Conservation (phyloP, 2,888 invertebrate genomes). For the Conus canariensis region DNA sequence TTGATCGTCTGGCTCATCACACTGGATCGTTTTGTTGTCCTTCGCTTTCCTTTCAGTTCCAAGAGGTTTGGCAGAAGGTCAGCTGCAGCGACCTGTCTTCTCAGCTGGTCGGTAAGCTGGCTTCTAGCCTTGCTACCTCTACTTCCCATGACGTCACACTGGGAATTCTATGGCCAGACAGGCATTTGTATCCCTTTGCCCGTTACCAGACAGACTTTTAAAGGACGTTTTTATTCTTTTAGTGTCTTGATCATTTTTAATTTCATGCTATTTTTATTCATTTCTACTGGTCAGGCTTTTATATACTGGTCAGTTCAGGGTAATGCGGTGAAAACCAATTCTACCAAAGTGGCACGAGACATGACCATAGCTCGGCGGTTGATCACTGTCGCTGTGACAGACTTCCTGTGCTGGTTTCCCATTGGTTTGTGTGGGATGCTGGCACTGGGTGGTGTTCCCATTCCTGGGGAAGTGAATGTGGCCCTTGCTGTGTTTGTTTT, state of each 20-base stretch:
- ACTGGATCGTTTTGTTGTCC: slow-evolving; percentile 14
- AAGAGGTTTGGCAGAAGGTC: neutral
- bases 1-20: neutral
- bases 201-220: neutral
- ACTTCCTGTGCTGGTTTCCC: slow-evolving; percentile 21
- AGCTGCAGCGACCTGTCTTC: slow-evolving; percentile 5
- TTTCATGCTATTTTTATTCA: neutral
- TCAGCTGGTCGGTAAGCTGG: neutral
- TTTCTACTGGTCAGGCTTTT: neutral
- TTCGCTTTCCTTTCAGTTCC: neutral
- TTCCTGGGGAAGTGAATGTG: slow-evolving; percentile 10
- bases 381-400: neutral
- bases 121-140: neutral
- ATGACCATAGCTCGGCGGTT: slow-evolving; percentile 19
- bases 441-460: neutral
- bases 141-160: slow-evolving; percentile 5
- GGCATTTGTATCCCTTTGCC: neutral
- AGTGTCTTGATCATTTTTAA: neutral
- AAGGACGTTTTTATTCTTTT: neutral
- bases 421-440: slow-evolving; percentile 7
- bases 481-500: neutral
- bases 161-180: slow-evolving; percentile 19
- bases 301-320: slow-evolving; percentile 3
- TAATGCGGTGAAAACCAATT: neutral
- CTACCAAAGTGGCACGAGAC: neutral